phyloP scores from a whole-genome alignment of 1,140 invertebrate species.

The Eriosoma lanigerum region DNA sequence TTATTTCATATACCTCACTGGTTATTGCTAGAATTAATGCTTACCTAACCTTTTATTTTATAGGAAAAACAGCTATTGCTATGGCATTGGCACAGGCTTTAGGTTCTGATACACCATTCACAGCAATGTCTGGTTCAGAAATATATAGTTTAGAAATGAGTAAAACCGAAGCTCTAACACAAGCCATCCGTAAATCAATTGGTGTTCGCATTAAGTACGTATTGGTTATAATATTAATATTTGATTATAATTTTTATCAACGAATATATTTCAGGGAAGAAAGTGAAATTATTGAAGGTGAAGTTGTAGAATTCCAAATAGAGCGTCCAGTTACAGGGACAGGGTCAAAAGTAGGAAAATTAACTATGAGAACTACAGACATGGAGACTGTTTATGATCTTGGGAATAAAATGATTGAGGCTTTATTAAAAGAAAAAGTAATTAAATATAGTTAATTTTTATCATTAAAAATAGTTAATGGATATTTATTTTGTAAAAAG shows the following conservation, averaged over 20 bases:
- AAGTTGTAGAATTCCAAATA: conserved; percentile 97
- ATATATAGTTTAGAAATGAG: conserved; percentile 99
- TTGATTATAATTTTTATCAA: neutral
- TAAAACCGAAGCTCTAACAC: conserved; percentile 97
- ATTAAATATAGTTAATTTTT: neutral
- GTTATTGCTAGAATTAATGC: neutral
- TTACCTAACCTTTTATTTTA: neutral
- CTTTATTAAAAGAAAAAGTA: conserved; percentile 89
- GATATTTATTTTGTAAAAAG: conserved; percentile 57
- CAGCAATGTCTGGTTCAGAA: conserved; percentile 96
- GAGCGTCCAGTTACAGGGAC: conserved; percentile 89
- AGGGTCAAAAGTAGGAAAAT: conserved; percentile 84
- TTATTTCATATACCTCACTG: neutral
- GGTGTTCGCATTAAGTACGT: conserved; percentile 94
- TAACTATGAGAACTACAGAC: conserved; percentile 97
- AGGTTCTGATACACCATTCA: conserved; percentile 95
- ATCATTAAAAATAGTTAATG: neutral
- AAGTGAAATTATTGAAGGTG: conserved; percentile 97
- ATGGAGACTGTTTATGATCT: conserved; percentile 99
- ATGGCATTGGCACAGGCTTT: conserved; percentile 94
- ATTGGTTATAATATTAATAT: neutral
- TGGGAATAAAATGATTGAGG: conserved; percentile 98
- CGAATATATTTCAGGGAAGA: conserved; percentile 74
- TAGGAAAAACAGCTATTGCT: conserved; percentile 95
- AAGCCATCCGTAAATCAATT: conserved; percentile 96